Evolutionary conservation across 2,888 invertebrate species (phyloP).

Genomic region (Andrena chrysosceles): DNA sequence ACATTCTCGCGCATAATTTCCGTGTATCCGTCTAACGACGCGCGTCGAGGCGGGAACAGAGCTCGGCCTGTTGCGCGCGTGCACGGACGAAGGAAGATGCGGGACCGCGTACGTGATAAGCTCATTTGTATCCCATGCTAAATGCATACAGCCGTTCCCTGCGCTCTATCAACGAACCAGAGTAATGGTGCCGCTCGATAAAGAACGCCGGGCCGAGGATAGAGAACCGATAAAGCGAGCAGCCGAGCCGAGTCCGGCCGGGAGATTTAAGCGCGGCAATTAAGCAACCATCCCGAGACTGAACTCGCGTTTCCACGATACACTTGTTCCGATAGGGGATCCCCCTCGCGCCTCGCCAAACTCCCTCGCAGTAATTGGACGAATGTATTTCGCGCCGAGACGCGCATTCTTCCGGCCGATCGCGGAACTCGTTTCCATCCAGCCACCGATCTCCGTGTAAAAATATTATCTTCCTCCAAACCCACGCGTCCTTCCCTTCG

Average conservation of each 20-base stretch:
- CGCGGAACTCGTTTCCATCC: not conserved
- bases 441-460: too few species aligned
- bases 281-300: constrained; percentile 28
- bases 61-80: constrained; percentile 9
- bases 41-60: constrained; percentile 2
- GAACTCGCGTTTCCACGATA: constrained; percentile 39
- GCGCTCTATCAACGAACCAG: constrained; percentile 32
- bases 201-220: constrained; percentile 54
- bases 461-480: too few species aligned
- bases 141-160: constrained; percentile 64
- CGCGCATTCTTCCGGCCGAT: constrained; percentile 16
- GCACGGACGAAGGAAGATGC: not conserved
- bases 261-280: constrained; percentile 59
- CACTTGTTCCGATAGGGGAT: constrained; percentile 22
- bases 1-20: not conserved
- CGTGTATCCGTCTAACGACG: not conserved
- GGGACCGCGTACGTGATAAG: constrained; percentile 61
- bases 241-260: constrained; percentile 14
- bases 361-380: constrained; percentile 35
- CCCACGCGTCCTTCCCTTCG: too few species aligned
- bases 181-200: constrained; percentile 58
- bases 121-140: constrained; percentile 74
- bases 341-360: constrained; percentile 17
- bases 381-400: constrained; percentile 27
- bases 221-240: constrained; percentile 52